Percentiles rank a stretch among this genome's conserved stretches.
Conservation (phyloP, 53 echinoderm and acorn worm species). For the Echinarachnius parma region DNA sequence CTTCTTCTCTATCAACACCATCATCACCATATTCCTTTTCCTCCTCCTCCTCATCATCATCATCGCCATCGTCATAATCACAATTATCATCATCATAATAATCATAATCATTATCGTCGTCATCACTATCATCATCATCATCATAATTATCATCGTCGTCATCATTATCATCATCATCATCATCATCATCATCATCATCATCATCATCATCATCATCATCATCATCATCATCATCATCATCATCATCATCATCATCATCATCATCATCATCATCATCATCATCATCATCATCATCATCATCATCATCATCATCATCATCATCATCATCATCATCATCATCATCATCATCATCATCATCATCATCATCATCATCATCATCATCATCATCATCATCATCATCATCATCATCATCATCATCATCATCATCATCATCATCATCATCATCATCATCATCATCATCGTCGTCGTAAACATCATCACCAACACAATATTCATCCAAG, state of each 20-base stretch:
- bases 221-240: conserved; percentile 9
- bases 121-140: not conserved
- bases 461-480: not conserved
- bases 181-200: not conserved
- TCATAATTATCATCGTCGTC: not conserved
- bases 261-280: not conserved
- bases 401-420: conserved; percentile 10
- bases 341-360: conserved; percentile 1
- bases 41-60: conserved; percentile 13
- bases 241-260: not conserved
- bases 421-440: conserved; percentile 2
- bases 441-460: not conserved
- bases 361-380: conserved; percentile 7
- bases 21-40: too few relatives aligned
- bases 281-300: not conserved
- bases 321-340: conserved; percentile 13
- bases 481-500: not conserved
- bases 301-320: not conserved
- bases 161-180: conserved; percentile 2
- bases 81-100: not conserved
- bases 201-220: conserved; percentile 1
- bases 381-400: conserved; percentile 3
- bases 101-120: not conserved
- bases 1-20: not conserved
- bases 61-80: not conserved